phyloP scores from a whole-genome alignment of 2,888 invertebrate genomes.

The Augochlorella aurata region DNA sequence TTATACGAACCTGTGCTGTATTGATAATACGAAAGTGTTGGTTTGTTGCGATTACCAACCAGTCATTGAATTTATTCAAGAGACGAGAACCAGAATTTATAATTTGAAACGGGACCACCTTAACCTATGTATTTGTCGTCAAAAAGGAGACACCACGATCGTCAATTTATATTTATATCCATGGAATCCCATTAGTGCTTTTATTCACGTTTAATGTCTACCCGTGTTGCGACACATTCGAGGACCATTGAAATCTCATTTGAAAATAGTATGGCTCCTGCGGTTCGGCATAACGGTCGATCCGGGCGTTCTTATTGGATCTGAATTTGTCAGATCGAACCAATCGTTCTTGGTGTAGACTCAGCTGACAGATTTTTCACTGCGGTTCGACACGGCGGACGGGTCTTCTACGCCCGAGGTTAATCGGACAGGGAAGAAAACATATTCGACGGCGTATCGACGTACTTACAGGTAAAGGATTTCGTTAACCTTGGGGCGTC shows the following conservation, averaged over 20 bases:
- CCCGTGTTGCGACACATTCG: neutral
- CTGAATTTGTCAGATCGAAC: slow-evolving; percentile 11
- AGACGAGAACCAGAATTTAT: neutral
- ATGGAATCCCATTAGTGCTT: neutral
- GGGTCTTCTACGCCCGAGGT: neutral
- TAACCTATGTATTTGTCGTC: neutral
- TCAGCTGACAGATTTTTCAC: slow-evolving; percentile 21
- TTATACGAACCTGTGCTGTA: slow-evolving; percentile 46
- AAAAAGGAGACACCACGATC: neutral
- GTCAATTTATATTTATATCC: slow-evolving; percentile 2
- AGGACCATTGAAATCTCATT: neutral
- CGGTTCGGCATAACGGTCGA: neutral
- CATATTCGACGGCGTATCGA: slow-evolving; percentile 14
- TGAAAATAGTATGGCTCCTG: slow-evolving; percentile 3
- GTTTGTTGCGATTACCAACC: neutral
- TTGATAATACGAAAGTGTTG: slow-evolving; percentile 1
- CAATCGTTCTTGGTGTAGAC: slow-evolving; percentile 15
- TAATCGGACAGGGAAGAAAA: neutral
- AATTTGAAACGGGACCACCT: neutral
- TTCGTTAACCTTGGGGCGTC: slow-evolving; percentile 56
- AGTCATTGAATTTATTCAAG: neutral
- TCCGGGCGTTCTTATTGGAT: slow-evolving; percentile 22
- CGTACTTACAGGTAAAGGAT: slow-evolving; percentile 50
- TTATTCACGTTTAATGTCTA: neutral
- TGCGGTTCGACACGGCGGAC: neutral